Base-by-base conservation (phyloP, 2,888 invertebrate genomes). In the Andrena minutula region DNA sequence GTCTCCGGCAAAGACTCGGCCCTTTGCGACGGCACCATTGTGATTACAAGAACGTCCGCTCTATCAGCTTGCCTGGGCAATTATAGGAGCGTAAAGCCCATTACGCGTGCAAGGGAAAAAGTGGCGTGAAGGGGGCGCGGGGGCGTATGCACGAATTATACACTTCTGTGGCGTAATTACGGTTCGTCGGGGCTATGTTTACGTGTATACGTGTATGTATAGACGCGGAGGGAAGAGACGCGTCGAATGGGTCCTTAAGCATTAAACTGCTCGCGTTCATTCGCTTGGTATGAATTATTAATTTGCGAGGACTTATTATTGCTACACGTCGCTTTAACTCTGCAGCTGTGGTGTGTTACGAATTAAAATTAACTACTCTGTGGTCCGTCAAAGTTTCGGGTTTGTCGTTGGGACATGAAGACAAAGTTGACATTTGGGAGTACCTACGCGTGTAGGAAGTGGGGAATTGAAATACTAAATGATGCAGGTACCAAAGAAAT, bases 1-100 rank as follows among this genome's bases (percentile, higher is more conserved):
- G 82, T 83, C 83, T 79, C 73, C 78, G 32, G 49, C 77, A 68
- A 64, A 30, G 68, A 72, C 65, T 66, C 47, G 8, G 66, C 79
- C 65, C 79, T 84, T 82, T 63, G 85, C 88, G 79, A 86, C 81
- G 79, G 78, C 84, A 63, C 82, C 82, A 87, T 88, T 89, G 87
- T 88, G 84, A 86, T 87, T 87, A 86, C 76, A 76, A 84, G 84
- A 82, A 80, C 82, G 77, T 80, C 61, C 60, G 79, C 76, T 84
- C 86, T 81, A 86, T 84, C 84, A 83, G 79, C 87, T 86, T 77
- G 79, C 81, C 66, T 69, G 68, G 65, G 73, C 84, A 86, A 89
- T 89, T 89, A 89, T 87, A 85, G 78, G 64, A 86, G 79, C 73
- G 86, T 84, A 84, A 84, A 88, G 82, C 76, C 81, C 76, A 82